A percentile compares a stretch with the other conserved stretches of the same genome.
Conservation (phyloP, 2,113 vertebrate genomes). For the Notothenia rossii region DNA sequence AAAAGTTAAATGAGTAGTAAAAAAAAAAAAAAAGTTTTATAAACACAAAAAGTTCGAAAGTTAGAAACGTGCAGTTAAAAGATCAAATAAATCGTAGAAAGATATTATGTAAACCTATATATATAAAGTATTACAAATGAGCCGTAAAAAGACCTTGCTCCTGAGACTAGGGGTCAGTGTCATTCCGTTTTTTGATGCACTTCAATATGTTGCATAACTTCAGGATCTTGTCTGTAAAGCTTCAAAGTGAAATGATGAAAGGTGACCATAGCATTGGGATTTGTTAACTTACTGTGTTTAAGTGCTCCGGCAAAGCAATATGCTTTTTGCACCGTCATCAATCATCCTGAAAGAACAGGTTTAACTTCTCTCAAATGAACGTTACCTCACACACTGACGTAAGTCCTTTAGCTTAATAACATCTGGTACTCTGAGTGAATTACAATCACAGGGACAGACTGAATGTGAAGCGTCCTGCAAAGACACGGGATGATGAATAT, state of each 20-base stretch:
- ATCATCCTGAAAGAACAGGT: constrained; percentile 33
- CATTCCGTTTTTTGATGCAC: no score
- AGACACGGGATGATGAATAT: background rate
- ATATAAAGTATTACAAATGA: no score
- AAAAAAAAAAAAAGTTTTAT: no score
- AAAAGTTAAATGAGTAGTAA: no score
- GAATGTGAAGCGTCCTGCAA: background rate
- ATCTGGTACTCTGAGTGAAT: constrained; percentile 48
- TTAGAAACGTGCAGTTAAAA: no score
- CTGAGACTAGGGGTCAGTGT: no score
- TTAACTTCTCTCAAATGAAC: constrained; percentile 34
- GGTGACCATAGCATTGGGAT: background rate
- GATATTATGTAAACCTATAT: no score
- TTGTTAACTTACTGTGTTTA: background rate
- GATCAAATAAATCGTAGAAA: no score
- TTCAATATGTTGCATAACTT: no score
- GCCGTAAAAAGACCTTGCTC: no score
- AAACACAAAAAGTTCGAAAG: no score
- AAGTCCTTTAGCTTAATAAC: constrained; percentile 48
- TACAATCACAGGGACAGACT: constrained; percentile 36
- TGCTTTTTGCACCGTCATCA: constrained; percentile 16
- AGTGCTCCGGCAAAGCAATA: constrained; percentile 5
- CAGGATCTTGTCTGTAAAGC: background rate
- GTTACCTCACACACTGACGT: constrained; percentile 47
- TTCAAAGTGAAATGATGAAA: background rate